Conservation (phyloP, 2,797 vertebrate genomes). For the Myoxocephalus aenaeus region DNA sequence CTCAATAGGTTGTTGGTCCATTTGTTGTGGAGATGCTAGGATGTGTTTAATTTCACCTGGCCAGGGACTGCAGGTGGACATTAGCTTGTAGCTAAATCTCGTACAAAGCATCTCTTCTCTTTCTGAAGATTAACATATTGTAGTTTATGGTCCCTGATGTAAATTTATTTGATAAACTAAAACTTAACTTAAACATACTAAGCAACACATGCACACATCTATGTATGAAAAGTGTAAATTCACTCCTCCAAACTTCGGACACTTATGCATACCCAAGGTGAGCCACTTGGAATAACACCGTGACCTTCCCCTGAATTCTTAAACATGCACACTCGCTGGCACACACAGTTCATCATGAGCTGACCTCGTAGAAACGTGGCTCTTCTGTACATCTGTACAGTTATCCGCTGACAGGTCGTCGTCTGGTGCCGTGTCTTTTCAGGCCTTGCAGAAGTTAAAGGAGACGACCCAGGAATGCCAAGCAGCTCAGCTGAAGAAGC, state of each 20-base stretch:
- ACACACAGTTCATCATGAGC: background rate
- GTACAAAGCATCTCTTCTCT: background rate
- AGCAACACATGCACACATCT: background rate
- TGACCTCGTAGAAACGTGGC: conserved; percentile 24
- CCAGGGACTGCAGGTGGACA: background rate
- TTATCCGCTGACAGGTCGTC: conserved; percentile 31
- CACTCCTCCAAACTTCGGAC: background rate
- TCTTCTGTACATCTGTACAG: conserved; percentile 26
- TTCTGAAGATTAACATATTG: background rate
- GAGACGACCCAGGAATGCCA: conserved; percentile 84
- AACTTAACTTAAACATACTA: background rate
- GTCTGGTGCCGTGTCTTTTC: conserved; percentile 32
- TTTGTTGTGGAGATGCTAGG: background rate
- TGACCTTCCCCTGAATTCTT: background rate
- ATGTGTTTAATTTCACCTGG: background rate
- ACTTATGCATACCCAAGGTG: conserved; percentile 14
- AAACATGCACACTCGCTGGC: background rate
- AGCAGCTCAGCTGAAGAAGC: conserved; percentile 84
- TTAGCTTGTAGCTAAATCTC: background rate
- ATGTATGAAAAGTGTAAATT: background rate
- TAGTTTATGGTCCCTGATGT: background rate
- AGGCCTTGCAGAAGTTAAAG: conserved; percentile 85
- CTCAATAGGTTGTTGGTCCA: too few relatives aligned
- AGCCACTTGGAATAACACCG: background rate
- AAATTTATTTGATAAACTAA: background rate